These are phyloP conservation scores for Autographa gamma DNA, from an alignment of 2,888 invertebrate genomes.

Conservation along the genomic window DNA sequence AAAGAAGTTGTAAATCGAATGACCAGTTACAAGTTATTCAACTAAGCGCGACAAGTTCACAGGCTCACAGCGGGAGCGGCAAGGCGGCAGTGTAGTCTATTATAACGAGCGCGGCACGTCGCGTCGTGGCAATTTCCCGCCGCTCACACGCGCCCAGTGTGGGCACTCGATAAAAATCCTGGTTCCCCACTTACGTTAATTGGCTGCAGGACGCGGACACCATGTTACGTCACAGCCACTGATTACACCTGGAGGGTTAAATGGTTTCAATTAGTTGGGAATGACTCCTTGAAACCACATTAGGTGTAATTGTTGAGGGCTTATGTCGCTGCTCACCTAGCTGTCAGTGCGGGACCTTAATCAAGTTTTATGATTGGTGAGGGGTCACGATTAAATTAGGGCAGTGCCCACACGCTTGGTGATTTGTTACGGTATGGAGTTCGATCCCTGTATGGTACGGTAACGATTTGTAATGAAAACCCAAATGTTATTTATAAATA, in stretches of 20 bases:
- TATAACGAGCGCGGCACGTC: constrained; percentile 14
- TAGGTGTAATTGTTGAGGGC: not conserved
- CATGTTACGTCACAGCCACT: not conserved
- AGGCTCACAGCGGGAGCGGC: constrained; percentile 6
- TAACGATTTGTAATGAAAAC: not conserved
- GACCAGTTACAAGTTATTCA: not conserved
- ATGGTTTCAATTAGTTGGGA: constrained; percentile 32
- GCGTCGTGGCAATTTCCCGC: constrained; percentile 26
- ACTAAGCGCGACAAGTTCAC: constrained; percentile 10
- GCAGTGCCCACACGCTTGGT: not conserved
- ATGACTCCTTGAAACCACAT: constrained; percentile 15
- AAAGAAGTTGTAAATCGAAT: not conserved
- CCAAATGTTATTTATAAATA: not conserved
- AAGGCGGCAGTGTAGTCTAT: constrained; percentile 26
- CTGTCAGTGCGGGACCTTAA: not conserved
- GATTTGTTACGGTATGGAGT: not conserved
- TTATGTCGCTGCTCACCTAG: constrained; percentile 7
- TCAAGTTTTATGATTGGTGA: not conserved
- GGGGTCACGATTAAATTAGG: not conserved
- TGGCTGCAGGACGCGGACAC: constrained; percentile 33
- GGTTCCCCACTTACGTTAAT: constrained; percentile 22
- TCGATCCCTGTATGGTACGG: not conserved
- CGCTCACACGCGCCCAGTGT: constrained; percentile 15
- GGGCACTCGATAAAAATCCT: constrained; percentile 33
- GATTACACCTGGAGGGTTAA: constrained; percentile 7